phyloP scores from a whole-genome alignment of 30 jellyfish, hydroid and myxozoan species.

The Euphysa ruthae region DNA sequence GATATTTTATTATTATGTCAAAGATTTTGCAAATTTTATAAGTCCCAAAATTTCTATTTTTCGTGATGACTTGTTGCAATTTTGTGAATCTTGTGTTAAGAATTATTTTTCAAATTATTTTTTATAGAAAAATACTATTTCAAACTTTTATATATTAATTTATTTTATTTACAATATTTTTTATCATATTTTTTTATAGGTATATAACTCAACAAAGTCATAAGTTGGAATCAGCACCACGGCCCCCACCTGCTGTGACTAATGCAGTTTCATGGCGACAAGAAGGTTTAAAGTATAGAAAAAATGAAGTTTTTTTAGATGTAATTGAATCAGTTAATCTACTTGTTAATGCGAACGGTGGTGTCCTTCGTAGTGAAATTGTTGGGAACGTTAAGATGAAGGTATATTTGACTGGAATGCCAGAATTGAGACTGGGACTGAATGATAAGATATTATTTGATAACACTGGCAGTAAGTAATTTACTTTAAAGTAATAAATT shows the following conservation, averaged over 20 bases:
- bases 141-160: no score
- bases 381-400: conserved; percentile 89
- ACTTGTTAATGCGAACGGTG: conserved; percentile 78
- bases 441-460: conserved; percentile 89
- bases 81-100: no score
- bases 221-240: conserved; percentile 90
- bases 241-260: conserved; percentile 99
- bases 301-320: conserved; percentile 94
- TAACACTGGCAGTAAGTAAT: conserved; percentile 89
- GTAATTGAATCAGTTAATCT: conserved; percentile 95
- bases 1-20: no score
- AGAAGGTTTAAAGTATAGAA: conserved; percentile 82
- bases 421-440: conserved; percentile 92
- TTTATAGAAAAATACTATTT: no score
- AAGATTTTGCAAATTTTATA: no score
- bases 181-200: conserved; percentile 33
- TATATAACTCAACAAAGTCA: conserved; percentile 96
- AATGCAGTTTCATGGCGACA: conserved; percentile 98
- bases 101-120: no score
- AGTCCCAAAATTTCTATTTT: no score
- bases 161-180: no score
- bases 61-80: no score
- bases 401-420: conserved; percentile 95
- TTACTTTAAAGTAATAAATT: no score
- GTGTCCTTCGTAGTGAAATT: conserved; percentile 89